These are phyloP conservation scores for Daboia siamensis DNA, from an alignment of 2,113 vertebrate species.

Conservation along the genomic window DNA sequence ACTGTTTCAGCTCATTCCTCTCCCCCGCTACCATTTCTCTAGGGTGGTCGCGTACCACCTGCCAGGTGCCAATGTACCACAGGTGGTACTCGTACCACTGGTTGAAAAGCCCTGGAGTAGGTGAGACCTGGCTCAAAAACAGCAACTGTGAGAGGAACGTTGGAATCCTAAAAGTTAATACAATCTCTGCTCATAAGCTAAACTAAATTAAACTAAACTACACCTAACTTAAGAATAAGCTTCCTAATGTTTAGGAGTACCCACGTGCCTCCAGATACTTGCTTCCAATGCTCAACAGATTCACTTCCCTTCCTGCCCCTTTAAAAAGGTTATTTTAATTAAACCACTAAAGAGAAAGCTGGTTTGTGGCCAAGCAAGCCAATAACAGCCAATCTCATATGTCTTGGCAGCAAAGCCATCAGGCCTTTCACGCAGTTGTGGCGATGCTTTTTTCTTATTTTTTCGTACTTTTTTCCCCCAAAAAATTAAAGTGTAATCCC, in stretches of 20 bases:
- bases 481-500: background rate
- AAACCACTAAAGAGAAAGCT: background rate
- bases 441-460: background rate
- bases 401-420: background rate
- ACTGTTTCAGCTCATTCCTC: too few relatives aligned
- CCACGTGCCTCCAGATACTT: background rate
- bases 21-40: too few relatives aligned
- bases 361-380: background rate
- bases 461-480: background rate
- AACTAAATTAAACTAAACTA: background rate
- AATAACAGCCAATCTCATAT: background rate
- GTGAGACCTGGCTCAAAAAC: too few relatives aligned
- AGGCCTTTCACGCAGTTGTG: background rate
- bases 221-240: background rate
- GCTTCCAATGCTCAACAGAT: background rate
- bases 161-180: too few relatives aligned
- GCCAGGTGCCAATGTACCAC: too few relatives aligned
- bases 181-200: too few relatives aligned
- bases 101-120: too few relatives aligned
- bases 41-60: too few relatives aligned
- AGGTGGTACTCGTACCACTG: too few relatives aligned
- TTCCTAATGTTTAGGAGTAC: background rate
- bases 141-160: too few relatives aligned
- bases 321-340: background rate
- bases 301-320: too few relatives aligned